phyloP scores from a whole-genome alignment of 1,140 invertebrate species.

The Melanaphis sacchari region DNA sequence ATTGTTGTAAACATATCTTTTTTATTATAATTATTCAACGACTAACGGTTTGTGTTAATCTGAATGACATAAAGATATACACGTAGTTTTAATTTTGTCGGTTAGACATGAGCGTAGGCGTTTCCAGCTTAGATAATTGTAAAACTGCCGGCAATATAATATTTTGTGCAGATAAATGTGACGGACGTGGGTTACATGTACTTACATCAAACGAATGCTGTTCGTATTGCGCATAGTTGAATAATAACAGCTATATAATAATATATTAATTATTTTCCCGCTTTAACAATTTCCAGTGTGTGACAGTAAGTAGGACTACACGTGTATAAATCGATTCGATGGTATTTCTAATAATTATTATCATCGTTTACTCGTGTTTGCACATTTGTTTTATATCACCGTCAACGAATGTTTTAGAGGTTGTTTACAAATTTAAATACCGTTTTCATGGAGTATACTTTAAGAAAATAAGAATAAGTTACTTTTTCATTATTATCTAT shows the following conservation, averaged over 20 bases:
- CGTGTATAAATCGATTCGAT: background rate
- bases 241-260: background rate
- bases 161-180: background rate
- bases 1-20: background rate
- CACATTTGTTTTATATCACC: background rate
- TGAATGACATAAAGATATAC: background rate
- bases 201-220: background rate
- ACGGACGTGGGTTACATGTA: background rate
- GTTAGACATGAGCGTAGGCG: background rate
- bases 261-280: background rate
- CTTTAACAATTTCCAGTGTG: background rate
- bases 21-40: background rate
- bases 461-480: background rate
- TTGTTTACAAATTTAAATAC: conserved; percentile 18
- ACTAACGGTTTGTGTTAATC: background rate
- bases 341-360: background rate
- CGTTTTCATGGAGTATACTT: background rate
- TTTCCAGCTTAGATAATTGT: conserved; percentile 28
- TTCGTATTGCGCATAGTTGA: background rate
- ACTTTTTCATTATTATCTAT: background rate
- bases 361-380: background rate
- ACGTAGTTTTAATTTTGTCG: background rate
- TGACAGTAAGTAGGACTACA: background rate
- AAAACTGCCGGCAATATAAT: background rate
- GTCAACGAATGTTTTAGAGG: background rate